Conservation (phyloP, 1,140 invertebrate genomes). For the Drosophila repleta region DNA sequence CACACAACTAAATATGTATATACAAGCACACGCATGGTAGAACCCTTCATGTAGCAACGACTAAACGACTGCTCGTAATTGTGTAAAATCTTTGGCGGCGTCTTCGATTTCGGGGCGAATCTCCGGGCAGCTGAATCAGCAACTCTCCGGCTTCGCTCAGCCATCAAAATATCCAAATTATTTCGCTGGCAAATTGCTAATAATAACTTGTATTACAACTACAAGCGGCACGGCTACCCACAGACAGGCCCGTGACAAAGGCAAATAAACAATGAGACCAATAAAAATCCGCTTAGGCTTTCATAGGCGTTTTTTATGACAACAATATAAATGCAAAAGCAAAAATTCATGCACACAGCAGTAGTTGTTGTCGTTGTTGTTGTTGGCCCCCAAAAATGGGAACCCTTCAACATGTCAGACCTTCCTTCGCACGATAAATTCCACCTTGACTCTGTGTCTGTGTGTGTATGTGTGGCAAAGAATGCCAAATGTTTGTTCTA, state of each 20-base stretch:
- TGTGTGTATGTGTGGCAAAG: conserved; percentile 47
- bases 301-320: conserved; percentile 83
- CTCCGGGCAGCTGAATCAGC: conserved; percentile 44
- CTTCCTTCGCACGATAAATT: conserved; percentile 69
- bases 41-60: conserved; percentile 41
- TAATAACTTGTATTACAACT: conserved; percentile 78
- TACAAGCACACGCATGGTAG: conserved; percentile 26
- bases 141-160: conserved; percentile 3
- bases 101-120: conserved; percentile 39
- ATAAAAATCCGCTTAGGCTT: conserved; percentile 83
- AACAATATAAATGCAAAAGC: conserved; percentile 83
- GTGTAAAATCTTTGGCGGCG: conserved; percentile 37
- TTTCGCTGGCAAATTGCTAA: conserved; percentile 79
- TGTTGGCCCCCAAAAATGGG: conserved; percentile 18
- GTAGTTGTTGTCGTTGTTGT: conserved; percentile 1
- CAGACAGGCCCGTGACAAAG: conserved; percentile 69
- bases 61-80: conserved; percentile 39
- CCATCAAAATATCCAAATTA: conserved; percentile 78
- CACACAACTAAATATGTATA: conserved; percentile 27
- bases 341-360: conserved; percentile 48
- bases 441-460: conserved; percentile 61
- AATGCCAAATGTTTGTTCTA: conserved; percentile 76
- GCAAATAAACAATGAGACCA: conserved; percentile 81
- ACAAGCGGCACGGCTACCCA: conserved; percentile 21
- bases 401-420: conserved; percentile 75